A percentile compares a stretch with the other conserved stretches of the same genome.
Evolutionary conservation across 2,113 vertebrate species (phyloP).

Genomic region (Myodes glareolus): DNA sequence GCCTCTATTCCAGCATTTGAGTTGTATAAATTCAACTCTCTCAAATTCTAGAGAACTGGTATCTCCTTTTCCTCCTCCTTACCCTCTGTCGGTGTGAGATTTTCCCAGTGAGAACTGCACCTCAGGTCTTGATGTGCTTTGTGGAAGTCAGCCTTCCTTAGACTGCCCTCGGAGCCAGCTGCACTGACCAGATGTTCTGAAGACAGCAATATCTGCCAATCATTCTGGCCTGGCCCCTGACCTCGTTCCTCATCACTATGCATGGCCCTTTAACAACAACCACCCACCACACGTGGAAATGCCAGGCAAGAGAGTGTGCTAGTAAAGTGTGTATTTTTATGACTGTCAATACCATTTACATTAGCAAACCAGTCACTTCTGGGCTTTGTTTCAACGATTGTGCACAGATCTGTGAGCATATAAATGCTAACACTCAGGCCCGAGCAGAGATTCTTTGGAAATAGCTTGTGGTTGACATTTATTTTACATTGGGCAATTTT

Average conservation of each 20-base stretch:
- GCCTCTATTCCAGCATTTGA: background rate
- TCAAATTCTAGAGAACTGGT: too few relatives aligned
- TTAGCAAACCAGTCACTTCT: background rate
- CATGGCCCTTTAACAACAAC: background rate
- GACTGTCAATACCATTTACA: background rate
- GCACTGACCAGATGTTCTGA: slow-evolving; percentile 13
- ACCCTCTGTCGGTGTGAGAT: accelerated
- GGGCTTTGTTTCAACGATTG: background rate
- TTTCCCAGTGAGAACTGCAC: background rate
- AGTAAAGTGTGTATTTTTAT: slow-evolving; percentile 88
- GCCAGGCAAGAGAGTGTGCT: slow-evolving; percentile 74
- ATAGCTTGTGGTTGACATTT: background rate
- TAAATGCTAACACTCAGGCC: background rate
- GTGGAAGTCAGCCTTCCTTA: background rate
- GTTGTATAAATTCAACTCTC: too few relatives aligned
- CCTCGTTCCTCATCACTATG: background rate
- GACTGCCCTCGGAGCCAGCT: background rate
- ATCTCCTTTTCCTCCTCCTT: background rate
- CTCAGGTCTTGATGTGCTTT: background rate
- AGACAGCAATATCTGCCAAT: background rate
- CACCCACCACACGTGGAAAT: slow-evolving; percentile 72
- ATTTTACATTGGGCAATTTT: background rate
- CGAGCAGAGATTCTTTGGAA: background rate
- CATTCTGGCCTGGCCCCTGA: background rate
- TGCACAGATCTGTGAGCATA: background rate